Evolutionary conservation across 1,140 invertebrate species (phyloP), one percentile per base, ranked within the genome.

Genomic region (Calephelis virginiensis): DNA sequence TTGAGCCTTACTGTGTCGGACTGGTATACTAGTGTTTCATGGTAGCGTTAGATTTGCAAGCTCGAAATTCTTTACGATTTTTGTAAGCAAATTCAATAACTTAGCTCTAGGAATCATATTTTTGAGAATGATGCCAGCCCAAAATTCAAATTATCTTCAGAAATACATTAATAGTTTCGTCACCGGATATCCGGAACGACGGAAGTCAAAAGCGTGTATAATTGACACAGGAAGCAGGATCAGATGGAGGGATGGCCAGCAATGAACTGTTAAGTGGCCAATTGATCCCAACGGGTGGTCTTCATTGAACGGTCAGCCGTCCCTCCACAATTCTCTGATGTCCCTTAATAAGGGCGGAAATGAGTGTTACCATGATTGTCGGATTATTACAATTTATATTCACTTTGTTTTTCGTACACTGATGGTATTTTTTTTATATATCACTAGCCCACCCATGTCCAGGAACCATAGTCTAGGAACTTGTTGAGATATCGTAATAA

Each of bases 181-280:
- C 17, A 49, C n/a, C 63, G 60, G 56, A 61, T 53, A 62, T 67
- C 66, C 69, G 50, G 48, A 70, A 70, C 60, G 45, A 64, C 45
- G 11, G 59, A 17, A 28, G 47, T 48, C 61, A 49, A 71, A 65
- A 59, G 59, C 43, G 56, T 13, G 47, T 43, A 70, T 72, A 75
- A 75, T 80, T 68, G 70, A 50, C 53, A 69, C 66, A 72, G 76
- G 75, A 77, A 73, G 47, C 56, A 37, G 14, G 9, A 59, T 9
- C 50, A 11, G 53, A 38, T 40, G 50, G 8, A n/a, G 38, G 37
- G 50, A 38, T 61, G 71, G 69, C 69, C 68, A 73, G 72, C 71
- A 73, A 74, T 75, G 74, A 74, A 61, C 67, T 64, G 63, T 73
- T 73, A 78, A 78, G 78, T 78, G 75, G 76, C 63, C 78, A 77